These are phyloP conservation scores for Ostrea denselamellosa DNA, from an alignment of 1,140 invertebrate species.

Conservation along the genomic window DNA sequence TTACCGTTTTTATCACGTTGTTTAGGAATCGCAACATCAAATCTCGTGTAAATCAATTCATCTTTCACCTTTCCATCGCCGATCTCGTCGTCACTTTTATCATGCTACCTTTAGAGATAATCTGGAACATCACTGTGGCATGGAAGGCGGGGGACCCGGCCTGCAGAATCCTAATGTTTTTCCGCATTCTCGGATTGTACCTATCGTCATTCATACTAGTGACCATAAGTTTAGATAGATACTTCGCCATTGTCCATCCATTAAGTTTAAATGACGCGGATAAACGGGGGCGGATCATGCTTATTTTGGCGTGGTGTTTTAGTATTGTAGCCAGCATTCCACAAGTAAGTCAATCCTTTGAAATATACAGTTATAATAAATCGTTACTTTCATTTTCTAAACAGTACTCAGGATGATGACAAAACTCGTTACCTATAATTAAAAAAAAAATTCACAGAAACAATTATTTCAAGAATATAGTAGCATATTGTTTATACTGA, in stretches of 20 bases:
- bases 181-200: constrained; percentile 89
- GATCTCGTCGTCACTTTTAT: constrained; percentile 89
- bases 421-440: too few species aligned
- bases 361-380: too few species aligned
- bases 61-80: constrained; percentile 87
- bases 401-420: too few species aligned
- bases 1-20: constrained; percentile 87
- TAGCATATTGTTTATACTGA: too few species aligned
- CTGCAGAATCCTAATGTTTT: constrained; percentile 87
- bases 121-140: constrained; percentile 87
- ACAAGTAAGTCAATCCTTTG: constrained; percentile 82
- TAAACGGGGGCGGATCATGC: constrained; percentile 86
- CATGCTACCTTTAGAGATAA: constrained; percentile 88
- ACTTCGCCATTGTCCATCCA: constrained; percentile 88
- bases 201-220: constrained; percentile 89
- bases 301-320: constrained; percentile 85
- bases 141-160: constrained; percentile 88
- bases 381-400: too few species aligned
- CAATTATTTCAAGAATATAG: too few species aligned
- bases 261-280: constrained; percentile 85
- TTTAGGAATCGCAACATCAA: constrained; percentile 85
- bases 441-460: too few species aligned
- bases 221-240: constrained; percentile 88
- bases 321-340: constrained; percentile 86
- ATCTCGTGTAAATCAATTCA: constrained; percentile 87